Evolutionary conservation across 1,140 invertebrate species (phyloP), one percentile per base, ranked within the genome.

Genomic region (Cyphomyrmex costatus): DNA sequence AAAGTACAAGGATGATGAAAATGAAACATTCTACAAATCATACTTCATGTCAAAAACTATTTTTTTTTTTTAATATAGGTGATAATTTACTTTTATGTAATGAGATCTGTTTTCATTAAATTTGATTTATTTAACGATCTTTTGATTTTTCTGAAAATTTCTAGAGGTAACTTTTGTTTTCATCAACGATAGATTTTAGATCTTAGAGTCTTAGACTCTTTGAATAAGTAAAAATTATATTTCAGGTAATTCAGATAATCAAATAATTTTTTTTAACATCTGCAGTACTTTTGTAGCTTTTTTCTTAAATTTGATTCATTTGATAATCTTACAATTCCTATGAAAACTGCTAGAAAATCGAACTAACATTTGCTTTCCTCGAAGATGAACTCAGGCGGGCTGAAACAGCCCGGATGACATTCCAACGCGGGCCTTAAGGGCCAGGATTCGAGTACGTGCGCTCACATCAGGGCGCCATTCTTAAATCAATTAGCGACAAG

Each of bases 401-500:
- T 49, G 61, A 12, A 42, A 70, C 53, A 42, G 24, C n/a, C 51
- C 14, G 63, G 27, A 33, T 51, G 53, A 76, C 89, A 93, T 93
- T 92, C 91, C 92, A 49, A 30, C 36, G 49, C 24, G 77, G n/a
- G 51, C 86, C 91, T 92, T 91, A 91, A 89, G 88, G 88, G 63
- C n/a, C 46, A 66, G 71, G 77, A 80, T 87, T 71, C 86, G 88
- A 88, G 73, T 86, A 51, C 70, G 30, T 68, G 89, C 82, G 60
- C 83, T 86, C 86, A 88, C 86, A 91, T 89, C 83, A 68, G 60
- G 86, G 51, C 88, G 91, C 86, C 87, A 92, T 93, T 91, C 92
- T 92, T 92, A 92, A 93, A 94, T 94, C 92, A 94, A 94, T 94
- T 94, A 94, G 87, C 91, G 88, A 91, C 88, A 79, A 74, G 88